Evolutionary conservation across 2,888 invertebrate species (phyloP), one percentile per base, ranked within the genome.

Genomic region (Aethes cnicana): DNA sequence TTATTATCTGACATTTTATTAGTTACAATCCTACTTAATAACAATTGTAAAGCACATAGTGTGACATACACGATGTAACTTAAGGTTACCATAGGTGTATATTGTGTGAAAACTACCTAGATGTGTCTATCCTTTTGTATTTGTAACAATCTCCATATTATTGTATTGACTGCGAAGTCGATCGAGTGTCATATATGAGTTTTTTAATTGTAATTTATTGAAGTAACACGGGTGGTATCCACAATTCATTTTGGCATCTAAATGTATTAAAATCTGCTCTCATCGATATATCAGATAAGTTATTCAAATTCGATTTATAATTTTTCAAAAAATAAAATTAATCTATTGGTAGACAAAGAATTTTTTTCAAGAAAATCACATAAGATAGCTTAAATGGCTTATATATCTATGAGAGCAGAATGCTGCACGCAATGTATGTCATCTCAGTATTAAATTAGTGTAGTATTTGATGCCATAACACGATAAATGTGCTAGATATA

Each of bases 361-460:
- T n/a, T n/a, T n/a, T n/a, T n/a, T n/a, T n/a, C n/a, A n/a, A n/a
- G n/a, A n/a, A n/a, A n/a, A n/a, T n/a, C n/a, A n/a, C n/a, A n/a
- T n/a, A n/a, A n/a, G n/a, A n/a, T n/a, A n/a, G n/a, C n/a, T n/a
- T n/a, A n/a, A n/a, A n/a, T n/a, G n/a, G 43, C 53, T 59, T 54
- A 54, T 59, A 50, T 55, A 7, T 32, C 59, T 58, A 55, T 56
- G 59, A 63, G 48, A 53, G 57, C 58, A 52, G 57, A 59, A 58
- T 52, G 25, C 28, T 47, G 44, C 44, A 53, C 48, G 41, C 52
- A 52, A 50, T 47, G 25, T 50, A 35, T 60, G 69, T 75, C 73
- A 73, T 74, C 77, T 78, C 85, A 85, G 85, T 85, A 85, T 85
- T 85, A 85, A 59, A 67, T 60, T 81, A 82, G 81, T 74, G 63